These are phyloP conservation scores for Crocuta crocuta DNA, from an alignment of 2,113 vertebrate species.

Conservation along the genomic window DNA sequence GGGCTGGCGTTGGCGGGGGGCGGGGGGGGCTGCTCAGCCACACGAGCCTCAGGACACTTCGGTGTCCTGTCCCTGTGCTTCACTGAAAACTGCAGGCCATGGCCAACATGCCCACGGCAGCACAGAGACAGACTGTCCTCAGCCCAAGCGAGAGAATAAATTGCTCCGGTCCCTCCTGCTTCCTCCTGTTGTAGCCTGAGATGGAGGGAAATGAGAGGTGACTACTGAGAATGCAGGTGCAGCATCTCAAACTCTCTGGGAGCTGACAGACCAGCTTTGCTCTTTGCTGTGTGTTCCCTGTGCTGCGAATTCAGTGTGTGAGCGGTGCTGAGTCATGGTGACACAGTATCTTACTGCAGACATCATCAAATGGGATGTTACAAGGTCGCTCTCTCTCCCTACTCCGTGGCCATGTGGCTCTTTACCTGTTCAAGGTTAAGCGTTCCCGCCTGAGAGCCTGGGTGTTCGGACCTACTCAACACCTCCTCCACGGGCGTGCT, in stretches of 20 bases:
- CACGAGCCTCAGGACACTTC: not conserved
- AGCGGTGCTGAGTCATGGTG: slow-evolving; percentile 57
- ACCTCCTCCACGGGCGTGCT: not conserved
- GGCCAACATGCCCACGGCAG: not conserved
- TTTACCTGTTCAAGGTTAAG: slow-evolving; percentile 29
- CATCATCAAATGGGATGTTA: not conserved
- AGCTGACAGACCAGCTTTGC: not conserved
- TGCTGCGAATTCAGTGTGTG: not conserved
- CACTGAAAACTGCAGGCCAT: not conserved
- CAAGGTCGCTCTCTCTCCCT: not conserved
- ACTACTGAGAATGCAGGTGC: not conserved
- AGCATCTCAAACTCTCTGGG: not conserved
- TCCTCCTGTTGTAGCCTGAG: not conserved
- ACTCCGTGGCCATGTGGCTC: not conserved
- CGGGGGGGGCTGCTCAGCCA: not conserved
- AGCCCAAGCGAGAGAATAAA: not conserved
- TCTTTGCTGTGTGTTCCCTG: not conserved
- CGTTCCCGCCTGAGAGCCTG: not conserved
- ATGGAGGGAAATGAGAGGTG: not conserved
- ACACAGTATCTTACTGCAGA: slow-evolving; percentile 10
- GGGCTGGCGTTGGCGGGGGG: not conserved
- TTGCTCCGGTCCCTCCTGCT: not conserved
- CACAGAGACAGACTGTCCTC: not conserved
- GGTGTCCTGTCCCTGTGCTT: not conserved
- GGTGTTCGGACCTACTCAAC: not conserved